phyloP scores from a whole-genome alignment of 2,797 vertebrate genomes.

The Neomorphus geoffroyi region DNA sequence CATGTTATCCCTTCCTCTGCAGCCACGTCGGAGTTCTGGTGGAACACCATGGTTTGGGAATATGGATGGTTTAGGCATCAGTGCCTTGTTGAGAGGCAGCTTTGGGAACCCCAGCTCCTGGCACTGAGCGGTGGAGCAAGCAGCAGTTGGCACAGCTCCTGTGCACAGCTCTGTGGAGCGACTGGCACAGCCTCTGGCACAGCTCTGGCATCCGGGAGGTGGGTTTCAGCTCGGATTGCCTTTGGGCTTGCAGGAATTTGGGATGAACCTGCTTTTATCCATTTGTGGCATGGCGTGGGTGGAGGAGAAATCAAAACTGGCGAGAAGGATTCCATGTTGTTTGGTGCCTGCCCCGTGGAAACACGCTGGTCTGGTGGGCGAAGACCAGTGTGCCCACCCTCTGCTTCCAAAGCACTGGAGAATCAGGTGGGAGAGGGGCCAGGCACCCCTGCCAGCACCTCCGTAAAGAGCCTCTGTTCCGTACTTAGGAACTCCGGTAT shows the following conservation, averaged over 20 bases:
- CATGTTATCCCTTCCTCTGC: background rate
- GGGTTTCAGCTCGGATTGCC: background rate
- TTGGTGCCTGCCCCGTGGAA: background rate
- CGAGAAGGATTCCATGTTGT: background rate
- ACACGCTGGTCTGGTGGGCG: rapidly evolving
- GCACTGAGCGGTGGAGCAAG: background rate
- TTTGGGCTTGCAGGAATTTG: rapidly evolving
- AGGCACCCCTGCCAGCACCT: too few relatives aligned
- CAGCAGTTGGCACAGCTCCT: too few relatives aligned
- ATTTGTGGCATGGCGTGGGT: rapidly evolving
- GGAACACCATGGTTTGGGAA: rapidly evolving
- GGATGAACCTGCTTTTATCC: background rate
- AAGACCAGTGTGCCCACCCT: rapidly evolving
- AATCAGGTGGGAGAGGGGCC: too few relatives aligned
- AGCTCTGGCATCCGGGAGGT: background rate
- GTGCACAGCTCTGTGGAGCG: too few relatives aligned
- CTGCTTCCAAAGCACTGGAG: background rate
- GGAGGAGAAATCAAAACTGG: background rate
- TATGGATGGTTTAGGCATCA: background rate
- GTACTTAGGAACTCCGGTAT: rapidly evolving
- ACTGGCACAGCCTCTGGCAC: too few relatives aligned
- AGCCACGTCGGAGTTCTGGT: rapidly evolving
- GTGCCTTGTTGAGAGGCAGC: background rate
- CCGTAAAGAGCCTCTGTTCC: background rate
- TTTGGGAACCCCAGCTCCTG: background rate